A percentile compares a stretch with the other conserved stretches of the same genome.
Conservation (phyloP, 2,797 vertebrate species). For the Gymnothorax reevesii region DNA sequence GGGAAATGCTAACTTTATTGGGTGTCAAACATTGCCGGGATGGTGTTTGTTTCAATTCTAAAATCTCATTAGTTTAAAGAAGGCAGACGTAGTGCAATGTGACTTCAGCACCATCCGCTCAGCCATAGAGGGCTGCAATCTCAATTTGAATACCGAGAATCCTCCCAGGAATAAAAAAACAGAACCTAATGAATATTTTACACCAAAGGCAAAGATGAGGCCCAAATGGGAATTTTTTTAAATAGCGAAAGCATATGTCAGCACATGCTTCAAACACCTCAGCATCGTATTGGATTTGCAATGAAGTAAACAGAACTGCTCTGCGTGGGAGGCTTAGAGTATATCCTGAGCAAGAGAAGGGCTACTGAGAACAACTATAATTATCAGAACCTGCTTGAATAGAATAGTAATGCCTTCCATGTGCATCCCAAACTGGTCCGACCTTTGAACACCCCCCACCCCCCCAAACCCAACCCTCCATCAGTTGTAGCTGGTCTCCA, state of each 20-base stretch:
- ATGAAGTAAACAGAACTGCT: conserved; percentile 57
- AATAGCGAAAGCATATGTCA: neutral
- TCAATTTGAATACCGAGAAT: neutral
- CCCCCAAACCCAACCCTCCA: conserved; percentile 28
- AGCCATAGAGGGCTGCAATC: neutral
- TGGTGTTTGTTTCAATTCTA: neutral
- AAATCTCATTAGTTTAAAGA: conserved; percentile 2
- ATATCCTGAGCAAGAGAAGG: conserved; percentile 60
- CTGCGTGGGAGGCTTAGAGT: conserved; percentile 54
- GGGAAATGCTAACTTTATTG: neutral
- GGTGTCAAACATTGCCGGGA: neutral
- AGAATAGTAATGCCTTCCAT: neutral
- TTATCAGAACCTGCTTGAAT: neutral
- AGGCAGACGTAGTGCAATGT: neutral
- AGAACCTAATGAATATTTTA: neutral
- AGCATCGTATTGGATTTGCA: conserved; percentile 40
- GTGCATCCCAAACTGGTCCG: neutral
- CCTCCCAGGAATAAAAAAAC: neutral
- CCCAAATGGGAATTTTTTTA: neutral
- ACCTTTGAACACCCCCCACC: too few relatives aligned
- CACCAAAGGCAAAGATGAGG: neutral
- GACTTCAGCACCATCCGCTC: neutral
- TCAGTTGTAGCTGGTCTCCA: conserved; percentile 61
- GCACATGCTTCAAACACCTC: neutral
- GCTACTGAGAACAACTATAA: conserved; percentile 63